Evolutionary conservation across 2,113 vertebrate species (phyloP).

Genomic region (Pimephales promelas): DNA sequence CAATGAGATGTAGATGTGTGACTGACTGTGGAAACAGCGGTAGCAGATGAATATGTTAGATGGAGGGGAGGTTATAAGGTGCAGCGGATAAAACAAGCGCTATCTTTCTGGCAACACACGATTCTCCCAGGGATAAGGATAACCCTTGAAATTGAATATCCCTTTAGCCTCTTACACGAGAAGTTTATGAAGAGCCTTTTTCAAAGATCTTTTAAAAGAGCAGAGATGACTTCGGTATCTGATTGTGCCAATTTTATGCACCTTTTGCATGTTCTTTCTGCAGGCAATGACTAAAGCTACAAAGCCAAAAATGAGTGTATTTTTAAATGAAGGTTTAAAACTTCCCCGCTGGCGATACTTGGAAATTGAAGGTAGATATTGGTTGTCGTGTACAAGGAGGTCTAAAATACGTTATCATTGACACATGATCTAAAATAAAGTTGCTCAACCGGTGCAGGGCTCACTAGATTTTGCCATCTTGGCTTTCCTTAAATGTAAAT

Average conservation of each 20-base stretch:
- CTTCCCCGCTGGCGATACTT: background rate
- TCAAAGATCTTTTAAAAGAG: conserved; percentile 9
- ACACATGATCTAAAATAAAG: background rate
- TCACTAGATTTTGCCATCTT: background rate
- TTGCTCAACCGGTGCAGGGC: background rate
- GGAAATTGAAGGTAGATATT: background rate
- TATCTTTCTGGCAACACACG: conserved; percentile 32
- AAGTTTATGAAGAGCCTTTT: conserved; percentile 26
- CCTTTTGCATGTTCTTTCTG: conserved; percentile 28
- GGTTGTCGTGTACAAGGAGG: background rate
- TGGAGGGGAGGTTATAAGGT: conserved; percentile 29
- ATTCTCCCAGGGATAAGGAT: conserved; percentile 34
- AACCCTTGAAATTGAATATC: conserved; percentile 31
- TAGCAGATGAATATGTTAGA: conserved; percentile 6
- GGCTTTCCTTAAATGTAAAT: background rate
- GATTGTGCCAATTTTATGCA: conserved; percentile 21
- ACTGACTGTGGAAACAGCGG: conserved; percentile 15
- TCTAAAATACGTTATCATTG: background rate
- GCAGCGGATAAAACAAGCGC: conserved; percentile 8
- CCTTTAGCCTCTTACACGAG: conserved; percentile 16
- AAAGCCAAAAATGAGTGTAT: background rate
- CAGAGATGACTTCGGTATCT: background rate
- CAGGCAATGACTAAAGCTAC: conserved; percentile 5
- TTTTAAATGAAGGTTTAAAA: conserved; percentile 10
- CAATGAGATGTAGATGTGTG: conserved; percentile 35